Conservation (phyloP, 1,140 invertebrate genomes). For the Bombus terrestris region DNA sequence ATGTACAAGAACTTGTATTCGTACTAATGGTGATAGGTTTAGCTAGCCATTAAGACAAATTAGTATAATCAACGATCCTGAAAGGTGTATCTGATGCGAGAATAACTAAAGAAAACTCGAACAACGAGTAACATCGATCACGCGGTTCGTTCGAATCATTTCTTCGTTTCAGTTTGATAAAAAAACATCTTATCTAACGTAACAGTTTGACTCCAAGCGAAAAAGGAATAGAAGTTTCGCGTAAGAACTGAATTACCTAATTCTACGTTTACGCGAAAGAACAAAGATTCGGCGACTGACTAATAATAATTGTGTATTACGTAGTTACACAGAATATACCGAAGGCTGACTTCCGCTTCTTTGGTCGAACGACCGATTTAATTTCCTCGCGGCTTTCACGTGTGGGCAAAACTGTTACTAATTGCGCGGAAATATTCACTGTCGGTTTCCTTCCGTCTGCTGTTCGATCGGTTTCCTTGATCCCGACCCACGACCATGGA, state of each 20-base stretch:
- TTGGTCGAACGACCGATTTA: constrained; percentile 67
- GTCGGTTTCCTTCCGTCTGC: constrained; percentile 57
- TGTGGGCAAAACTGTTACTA: constrained; percentile 57
- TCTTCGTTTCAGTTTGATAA: background rate
- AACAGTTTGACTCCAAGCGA: background rate
- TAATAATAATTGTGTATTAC: constrained; percentile 2
- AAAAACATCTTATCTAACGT: background rate
- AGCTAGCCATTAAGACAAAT: constrained; percentile 23
- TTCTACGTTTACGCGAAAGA: background rate
- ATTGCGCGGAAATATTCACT: constrained; percentile 66
- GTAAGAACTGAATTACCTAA: background rate
- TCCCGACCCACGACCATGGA: constrained; percentile 34
- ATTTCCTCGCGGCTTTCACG: constrained; percentile 71
- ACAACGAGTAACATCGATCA: background rate
- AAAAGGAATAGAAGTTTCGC: background rate
- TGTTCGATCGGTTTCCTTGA: constrained; percentile 56
- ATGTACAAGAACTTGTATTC: background rate
- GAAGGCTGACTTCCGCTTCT: constrained; percentile 57
- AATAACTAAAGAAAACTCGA: background rate
- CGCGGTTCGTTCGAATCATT: background rate
- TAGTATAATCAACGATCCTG: background rate
- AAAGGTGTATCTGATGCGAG: background rate
- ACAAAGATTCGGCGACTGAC: background rate
- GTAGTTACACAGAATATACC: background rate
- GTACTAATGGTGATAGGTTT: background rate